phyloP scores from a whole-genome alignment of 2,888 invertebrate genomes.

The Epistrophe eligans region DNA sequence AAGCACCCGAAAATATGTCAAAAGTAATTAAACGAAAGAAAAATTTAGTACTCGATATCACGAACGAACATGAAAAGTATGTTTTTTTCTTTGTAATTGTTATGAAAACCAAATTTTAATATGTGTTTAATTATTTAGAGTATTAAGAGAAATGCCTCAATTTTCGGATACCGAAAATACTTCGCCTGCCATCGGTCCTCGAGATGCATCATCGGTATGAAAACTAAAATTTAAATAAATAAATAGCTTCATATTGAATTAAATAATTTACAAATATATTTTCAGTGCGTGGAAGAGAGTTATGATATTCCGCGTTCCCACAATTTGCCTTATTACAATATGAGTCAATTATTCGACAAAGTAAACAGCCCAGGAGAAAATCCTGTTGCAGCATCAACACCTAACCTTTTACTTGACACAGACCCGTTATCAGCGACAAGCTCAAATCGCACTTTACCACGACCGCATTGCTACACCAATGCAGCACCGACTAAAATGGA shows the following conservation, averaged over 20 bases:
- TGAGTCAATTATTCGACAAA: constrained; percentile 81
- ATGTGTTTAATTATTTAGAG: constrained; percentile 76
- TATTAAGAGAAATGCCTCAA: constrained; percentile 81
- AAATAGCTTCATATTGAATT: background rate
- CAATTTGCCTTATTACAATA: constrained; percentile 84
- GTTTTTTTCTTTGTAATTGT: background rate
- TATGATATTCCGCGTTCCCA: constrained; percentile 90
- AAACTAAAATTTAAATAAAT: background rate
- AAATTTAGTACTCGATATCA: constrained; percentile 81
- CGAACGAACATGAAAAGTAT: constrained; percentile 83
- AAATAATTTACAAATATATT: background rate
- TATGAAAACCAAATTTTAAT: background rate
- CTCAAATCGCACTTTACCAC: constrained; percentile 79
- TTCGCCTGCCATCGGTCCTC: constrained; percentile 83
- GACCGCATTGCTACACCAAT: constrained; percentile 85
- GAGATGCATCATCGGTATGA: constrained; percentile 80
- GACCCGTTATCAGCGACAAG: constrained; percentile 76
- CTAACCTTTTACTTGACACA: constrained; percentile 80
- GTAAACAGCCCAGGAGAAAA: constrained; percentile 80
- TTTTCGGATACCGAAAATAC: constrained; percentile 84
- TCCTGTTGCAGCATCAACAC: constrained; percentile 82
- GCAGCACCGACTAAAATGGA: constrained; percentile 84
- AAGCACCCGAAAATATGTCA: constrained; percentile 78
- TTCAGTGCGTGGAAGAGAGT: constrained; percentile 85
- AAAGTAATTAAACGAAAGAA: constrained; percentile 87